A percentile compares a stretch with the other conserved stretches of the same genome.
phyloP scores from a whole-genome alignment of 2,888 invertebrate genomes.

The Alentia gelatinosa region DNA sequence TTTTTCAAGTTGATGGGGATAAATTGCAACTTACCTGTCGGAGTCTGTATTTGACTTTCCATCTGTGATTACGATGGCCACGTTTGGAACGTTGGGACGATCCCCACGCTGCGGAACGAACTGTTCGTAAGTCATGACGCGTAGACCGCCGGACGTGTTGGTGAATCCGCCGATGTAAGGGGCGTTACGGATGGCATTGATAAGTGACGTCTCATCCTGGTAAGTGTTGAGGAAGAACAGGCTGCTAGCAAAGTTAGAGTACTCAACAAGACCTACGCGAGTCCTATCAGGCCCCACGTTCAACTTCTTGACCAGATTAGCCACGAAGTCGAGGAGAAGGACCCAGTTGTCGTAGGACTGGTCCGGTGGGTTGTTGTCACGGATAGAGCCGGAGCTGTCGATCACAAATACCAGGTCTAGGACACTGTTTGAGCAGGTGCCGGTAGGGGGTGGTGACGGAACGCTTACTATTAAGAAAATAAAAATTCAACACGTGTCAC shows the following conservation, averaged over 20 bases:
- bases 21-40: neutral
- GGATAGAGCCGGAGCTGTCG: constrained; percentile 59
- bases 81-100: constrained; percentile 36
- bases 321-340: constrained; percentile 53
- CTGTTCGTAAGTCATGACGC: constrained; percentile 32
- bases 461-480: neutral
- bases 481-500: neutral
- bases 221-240: constrained; percentile 40
- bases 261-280: constrained; percentile 53
- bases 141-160: constrained; percentile 54
- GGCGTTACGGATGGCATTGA: neutral
- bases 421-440: neutral
- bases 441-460: neutral
- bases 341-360: constrained; percentile 50
- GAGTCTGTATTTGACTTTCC: constrained; percentile 54
- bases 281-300: constrained; percentile 14
- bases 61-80: constrained; percentile 52
- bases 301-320: constrained; percentile 41
- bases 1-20: neutral
- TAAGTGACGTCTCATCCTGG: neutral
- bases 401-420: constrained; percentile 59
- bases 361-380: constrained; percentile 55
- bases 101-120: constrained; percentile 33
- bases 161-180: constrained; percentile 51
- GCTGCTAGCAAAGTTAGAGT: constrained; percentile 40